phyloP scores from a whole-genome alignment of 2,113 vertebrate genomes.

The Naja naja region DNA sequence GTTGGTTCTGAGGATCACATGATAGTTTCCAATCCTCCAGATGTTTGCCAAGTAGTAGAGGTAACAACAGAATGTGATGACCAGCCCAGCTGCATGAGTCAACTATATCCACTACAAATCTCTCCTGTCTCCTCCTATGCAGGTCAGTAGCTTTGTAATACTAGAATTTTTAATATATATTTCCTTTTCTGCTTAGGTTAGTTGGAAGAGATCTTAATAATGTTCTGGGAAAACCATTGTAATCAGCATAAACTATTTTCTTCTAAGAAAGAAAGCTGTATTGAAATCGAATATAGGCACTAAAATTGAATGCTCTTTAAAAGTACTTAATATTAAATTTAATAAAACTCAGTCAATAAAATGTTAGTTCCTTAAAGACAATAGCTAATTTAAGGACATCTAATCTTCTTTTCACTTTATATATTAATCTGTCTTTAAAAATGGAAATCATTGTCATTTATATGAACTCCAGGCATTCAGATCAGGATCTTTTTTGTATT shows the following conservation, averaged over 20 bases:
- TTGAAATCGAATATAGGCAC: not conserved
- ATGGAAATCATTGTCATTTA: not conserved
- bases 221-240: slow-evolving; percentile 17
- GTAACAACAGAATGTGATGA: slow-evolving; percentile 96
- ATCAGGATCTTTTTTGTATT: not conserved
- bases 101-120: slow-evolving; percentile 94
- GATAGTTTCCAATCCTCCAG: slow-evolving; percentile 88
- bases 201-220: slow-evolving; percentile 1
- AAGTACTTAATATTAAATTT: slow-evolving; percentile 5
- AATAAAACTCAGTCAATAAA: not conserved
- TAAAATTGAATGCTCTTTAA: not conserved
- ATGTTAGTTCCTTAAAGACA: not conserved
- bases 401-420: not conserved
- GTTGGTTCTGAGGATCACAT: slow-evolving; percentile 79
- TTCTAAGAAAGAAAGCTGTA: not conserved
- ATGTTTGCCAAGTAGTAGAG: slow-evolving; percentile 95
- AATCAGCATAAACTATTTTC: not conserved
- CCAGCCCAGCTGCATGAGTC: slow-evolving; percentile 87
- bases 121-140: slow-evolving; percentile 91
- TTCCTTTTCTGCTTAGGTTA: slow-evolving; percentile 2
- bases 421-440: not conserved
- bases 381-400: not conserved
- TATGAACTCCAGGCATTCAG: not conserved
- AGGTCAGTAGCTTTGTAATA: slow-evolving; percentile 71
- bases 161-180: not conserved